Percentiles rank a stretch among this genome's conserved stretches.
These are phyloP conservation scores for Uria aalge DNA, from an alignment of 2,113 vertebrate genomes.

Conservation along the genomic window DNA sequence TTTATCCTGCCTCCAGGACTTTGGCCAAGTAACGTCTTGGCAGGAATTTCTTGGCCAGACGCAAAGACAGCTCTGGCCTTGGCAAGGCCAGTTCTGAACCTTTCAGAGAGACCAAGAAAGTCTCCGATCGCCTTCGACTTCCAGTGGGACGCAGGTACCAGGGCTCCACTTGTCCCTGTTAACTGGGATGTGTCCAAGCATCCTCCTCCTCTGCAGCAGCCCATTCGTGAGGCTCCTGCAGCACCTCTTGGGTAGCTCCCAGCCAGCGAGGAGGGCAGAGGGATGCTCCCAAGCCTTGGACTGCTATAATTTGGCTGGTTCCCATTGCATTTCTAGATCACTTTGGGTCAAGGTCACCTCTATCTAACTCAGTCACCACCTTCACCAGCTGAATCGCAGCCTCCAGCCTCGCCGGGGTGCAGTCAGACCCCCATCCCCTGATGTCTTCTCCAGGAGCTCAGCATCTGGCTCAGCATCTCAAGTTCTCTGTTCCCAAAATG, in stretches of 20 bases:
- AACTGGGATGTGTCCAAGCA: neutral
- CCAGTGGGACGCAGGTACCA: neutral
- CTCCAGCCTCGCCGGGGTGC: neutral
- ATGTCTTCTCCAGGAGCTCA: neutral
- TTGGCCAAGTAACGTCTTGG: constrained; percentile 28
- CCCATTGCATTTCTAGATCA: neutral
- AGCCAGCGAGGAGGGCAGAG: neutral
- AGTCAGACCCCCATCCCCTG: neutral
- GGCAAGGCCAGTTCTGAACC: neutral
- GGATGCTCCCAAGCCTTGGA: neutral
- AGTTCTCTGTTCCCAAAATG: neutral
- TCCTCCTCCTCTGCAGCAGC: neutral
- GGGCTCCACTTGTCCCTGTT: neutral
- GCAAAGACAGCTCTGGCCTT: neutral
- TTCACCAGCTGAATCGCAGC: neutral
- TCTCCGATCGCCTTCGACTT: neutral
- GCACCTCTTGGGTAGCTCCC: neutral
- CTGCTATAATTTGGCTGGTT: neutral
- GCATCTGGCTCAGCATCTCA: neutral
- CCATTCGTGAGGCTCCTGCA: accelerated
- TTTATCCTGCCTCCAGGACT: constrained; percentile 32
- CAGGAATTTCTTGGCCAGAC: constrained; percentile 26
- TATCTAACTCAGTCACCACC: neutral
- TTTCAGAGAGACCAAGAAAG: neutral
- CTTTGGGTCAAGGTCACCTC: neutral